Evolutionary conservation across 2,888 invertebrate species (phyloP).

Genomic region (Thymelicus lineola): DNA sequence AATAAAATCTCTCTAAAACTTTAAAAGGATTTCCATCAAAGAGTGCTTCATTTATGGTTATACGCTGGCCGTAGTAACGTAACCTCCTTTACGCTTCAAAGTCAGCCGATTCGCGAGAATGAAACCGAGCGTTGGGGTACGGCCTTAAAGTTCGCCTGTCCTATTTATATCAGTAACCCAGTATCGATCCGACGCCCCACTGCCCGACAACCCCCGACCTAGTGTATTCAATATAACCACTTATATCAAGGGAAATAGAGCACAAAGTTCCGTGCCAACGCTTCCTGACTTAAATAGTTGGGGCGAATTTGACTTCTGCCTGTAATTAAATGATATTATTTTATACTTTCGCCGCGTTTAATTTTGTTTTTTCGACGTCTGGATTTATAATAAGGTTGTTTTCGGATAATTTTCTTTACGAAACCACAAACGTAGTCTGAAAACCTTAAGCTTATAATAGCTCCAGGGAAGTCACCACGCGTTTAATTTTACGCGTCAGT

Average conservation of each 20-base stretch:
- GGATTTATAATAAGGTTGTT: slow-evolving; percentile 37
- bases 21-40: not conserved
- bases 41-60: slow-evolving; percentile 29
- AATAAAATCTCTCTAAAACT: slow-evolving; percentile 19
- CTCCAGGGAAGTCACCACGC: too few species aligned
- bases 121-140: slow-evolving; percentile 67
- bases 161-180: slow-evolving; percentile 80
- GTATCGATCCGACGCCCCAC: slow-evolving; percentile 81
- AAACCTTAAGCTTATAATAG: slow-evolving; percentile 15
- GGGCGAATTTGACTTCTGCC: slow-evolving; percentile 59
- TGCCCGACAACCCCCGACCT: slow-evolving; percentile 72
- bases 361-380: slow-evolving; percentile 45
- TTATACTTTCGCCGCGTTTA: slow-evolving; percentile 39
- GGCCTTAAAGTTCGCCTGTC: slow-evolving; percentile 68
- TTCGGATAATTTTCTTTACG: slow-evolving; percentile 16
- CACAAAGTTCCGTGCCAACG: slow-evolving; percentile 52
- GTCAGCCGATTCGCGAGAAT: slow-evolving; percentile 57
- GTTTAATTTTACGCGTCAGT: too few species aligned
- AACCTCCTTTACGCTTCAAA: slow-evolving; percentile 33
- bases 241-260: slow-evolving; percentile 56
- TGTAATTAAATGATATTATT: slow-evolving; percentile 48
- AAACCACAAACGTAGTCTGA: not conserved
- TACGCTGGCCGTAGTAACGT: slow-evolving; percentile 30
- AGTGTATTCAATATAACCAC: slow-evolving; percentile 59
- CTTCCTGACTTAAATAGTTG: slow-evolving; percentile 58